Percentiles rank a stretch among this genome's conserved stretches.
These are phyloP conservation scores for Empis livida DNA, from an alignment of 2,888 invertebrate species.

Conservation along the genomic window DNA sequence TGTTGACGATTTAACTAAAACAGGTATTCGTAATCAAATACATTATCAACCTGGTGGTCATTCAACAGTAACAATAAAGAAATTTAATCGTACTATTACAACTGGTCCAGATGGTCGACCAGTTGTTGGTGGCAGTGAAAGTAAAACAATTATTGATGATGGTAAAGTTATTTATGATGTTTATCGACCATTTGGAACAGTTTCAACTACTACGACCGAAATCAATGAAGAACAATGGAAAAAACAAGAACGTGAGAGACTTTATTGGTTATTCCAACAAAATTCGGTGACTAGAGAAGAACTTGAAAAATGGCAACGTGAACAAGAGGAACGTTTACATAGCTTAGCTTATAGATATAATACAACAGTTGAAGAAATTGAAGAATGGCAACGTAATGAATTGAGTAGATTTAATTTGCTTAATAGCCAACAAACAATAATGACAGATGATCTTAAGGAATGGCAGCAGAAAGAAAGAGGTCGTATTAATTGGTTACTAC, in stretches of 20 bases:
- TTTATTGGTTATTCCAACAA: slow-evolving; percentile 27
- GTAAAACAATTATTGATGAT: slow-evolving; percentile 27
- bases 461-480: slow-evolving; percentile 28
- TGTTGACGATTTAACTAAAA: slow-evolving; percentile 1
- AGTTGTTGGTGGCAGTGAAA: slow-evolving; percentile 23
- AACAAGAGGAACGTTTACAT: slow-evolving; percentile 28
- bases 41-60: slow-evolving; percentile 14
- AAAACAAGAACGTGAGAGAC: slow-evolving; percentile 28
- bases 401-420: slow-evolving; percentile 23
- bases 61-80: slow-evolving; percentile 20
- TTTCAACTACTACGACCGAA: slow-evolving; percentile 15
- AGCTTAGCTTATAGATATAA: slow-evolving; percentile 24
- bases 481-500: slow-evolving; percentile 30
- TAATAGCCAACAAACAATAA: slow-evolving; percentile 22
- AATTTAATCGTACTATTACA: slow-evolving; percentile 24
- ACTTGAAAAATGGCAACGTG: slow-evolving; percentile 27
- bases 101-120: slow-evolving; percentile 24
- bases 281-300: slow-evolving; percentile 17
- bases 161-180: slow-evolving; percentile 27
- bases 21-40: slow-evolving; percentile 10
- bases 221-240: slow-evolving; percentile 28
- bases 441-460: slow-evolving; percentile 18
- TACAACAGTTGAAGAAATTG: slow-evolving; percentile 21
- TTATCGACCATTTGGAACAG: slow-evolving; percentile 25
- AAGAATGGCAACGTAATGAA: slow-evolving; percentile 29